Evolutionary conservation across 2,113 vertebrate genomes (phyloP).

Genomic region (Grantiella picta): DNA sequence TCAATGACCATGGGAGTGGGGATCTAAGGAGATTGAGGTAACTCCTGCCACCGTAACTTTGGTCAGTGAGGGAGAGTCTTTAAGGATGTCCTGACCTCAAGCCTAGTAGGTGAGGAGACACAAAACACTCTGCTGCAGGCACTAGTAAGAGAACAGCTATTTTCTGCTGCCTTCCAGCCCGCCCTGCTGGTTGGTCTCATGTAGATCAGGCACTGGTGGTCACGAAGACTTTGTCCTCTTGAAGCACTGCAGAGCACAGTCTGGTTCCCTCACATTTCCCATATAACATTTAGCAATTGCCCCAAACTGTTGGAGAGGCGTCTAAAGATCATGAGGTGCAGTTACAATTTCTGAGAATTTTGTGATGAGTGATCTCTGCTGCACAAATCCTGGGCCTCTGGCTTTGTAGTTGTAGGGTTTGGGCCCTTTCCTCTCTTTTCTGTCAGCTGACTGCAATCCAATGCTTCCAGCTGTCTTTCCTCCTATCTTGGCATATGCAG

Average conservation of each 20-base stretch:
- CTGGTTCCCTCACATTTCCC: not conserved
- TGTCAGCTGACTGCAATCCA: not conserved
- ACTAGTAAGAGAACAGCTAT: not conserved
- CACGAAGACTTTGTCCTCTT: not conserved
- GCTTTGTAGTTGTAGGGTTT: not conserved
- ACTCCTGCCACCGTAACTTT: not conserved
- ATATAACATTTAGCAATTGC: not conserved
- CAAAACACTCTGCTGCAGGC: not conserved
- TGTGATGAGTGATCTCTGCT: not conserved
- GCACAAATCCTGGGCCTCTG: not conserved
- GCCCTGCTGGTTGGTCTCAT: not conserved
- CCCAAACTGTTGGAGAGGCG: not conserved
- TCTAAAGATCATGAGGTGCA: not conserved
- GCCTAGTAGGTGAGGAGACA: not conserved
- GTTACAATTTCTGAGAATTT: not conserved
- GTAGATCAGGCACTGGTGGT: not conserved
- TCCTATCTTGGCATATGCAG: not conserved
- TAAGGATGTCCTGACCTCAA: not conserved
- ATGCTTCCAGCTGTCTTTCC: not conserved
- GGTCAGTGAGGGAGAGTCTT: not conserved
- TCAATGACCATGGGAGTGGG: rapidly evolving
- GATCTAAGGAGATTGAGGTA: not conserved
- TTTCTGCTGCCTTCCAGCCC: not conserved
- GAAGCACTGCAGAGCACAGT: not conserved
- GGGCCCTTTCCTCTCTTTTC: not conserved